These are phyloP conservation scores for Periparus ater DNA, from an alignment of 2,797 vertebrate genomes.

Conservation along the genomic window DNA sequence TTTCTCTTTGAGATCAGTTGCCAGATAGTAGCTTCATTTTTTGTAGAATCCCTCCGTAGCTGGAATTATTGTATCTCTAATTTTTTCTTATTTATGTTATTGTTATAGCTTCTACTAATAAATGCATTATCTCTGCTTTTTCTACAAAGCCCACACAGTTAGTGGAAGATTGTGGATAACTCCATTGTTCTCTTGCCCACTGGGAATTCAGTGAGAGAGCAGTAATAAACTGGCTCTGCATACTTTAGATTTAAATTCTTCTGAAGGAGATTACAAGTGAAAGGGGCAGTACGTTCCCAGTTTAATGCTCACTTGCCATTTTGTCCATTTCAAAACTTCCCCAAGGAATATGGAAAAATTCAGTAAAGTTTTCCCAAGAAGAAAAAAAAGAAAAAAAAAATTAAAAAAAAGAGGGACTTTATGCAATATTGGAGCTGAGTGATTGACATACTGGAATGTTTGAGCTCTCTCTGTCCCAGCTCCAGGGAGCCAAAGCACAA, in stretches of 20 bases:
- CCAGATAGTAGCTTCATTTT: not conserved
- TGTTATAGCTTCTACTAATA: slow-evolving; percentile 26
- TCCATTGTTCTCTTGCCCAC: slow-evolving; percentile 27
- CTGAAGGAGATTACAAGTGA: slow-evolving; percentile 32
- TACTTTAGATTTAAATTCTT: slow-evolving; percentile 16
- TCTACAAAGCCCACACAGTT: slow-evolving; percentile 50
- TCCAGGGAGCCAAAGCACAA: not conserved
- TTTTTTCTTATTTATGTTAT: slow-evolving; percentile 27
- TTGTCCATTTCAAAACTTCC: slow-evolving; percentile 7
- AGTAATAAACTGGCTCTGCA: slow-evolving; percentile 17
- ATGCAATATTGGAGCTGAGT: not conserved
- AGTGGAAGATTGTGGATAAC: slow-evolving; percentile 14
- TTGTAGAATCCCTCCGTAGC: not conserved
- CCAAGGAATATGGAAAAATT: slow-evolving; percentile 38
- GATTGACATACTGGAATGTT: not conserved
- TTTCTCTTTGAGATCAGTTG: not conserved
- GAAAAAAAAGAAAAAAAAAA: no score
- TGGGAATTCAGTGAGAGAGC: not conserved
- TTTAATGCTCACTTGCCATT: not conserved
- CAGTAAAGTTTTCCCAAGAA: not conserved
- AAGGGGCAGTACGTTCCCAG: slow-evolving; percentile 16
- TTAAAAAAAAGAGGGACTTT: not conserved
- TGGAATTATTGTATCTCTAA: not conserved
- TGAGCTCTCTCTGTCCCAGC: not conserved
- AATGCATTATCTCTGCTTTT: slow-evolving; percentile 39